phyloP scores from a whole-genome alignment of 2,113 vertebrate species.

The Lycaon pictus region DNA sequence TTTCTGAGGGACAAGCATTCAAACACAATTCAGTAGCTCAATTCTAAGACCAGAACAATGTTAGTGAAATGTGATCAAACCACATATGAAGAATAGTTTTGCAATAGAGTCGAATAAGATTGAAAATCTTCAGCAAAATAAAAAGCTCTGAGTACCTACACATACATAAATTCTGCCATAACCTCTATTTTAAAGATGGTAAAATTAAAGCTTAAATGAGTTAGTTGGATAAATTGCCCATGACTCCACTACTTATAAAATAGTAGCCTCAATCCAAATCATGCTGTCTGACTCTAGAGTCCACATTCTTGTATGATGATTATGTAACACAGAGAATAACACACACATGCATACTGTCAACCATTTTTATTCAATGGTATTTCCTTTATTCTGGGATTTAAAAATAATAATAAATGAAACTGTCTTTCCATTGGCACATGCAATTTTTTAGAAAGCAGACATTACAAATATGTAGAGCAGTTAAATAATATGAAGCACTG shows the following conservation, averaged over 20 bases:
- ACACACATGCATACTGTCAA: neutral
- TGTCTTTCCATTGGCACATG: constrained; percentile 25
- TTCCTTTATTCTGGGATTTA: constrained; percentile 49
- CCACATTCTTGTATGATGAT: neutral
- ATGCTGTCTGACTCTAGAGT: neutral
- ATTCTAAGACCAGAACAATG: neutral
- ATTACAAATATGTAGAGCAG: neutral
- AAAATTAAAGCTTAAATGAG: neutral
- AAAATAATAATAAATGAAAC: constrained; percentile 30
- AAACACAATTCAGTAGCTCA: constrained; percentile 40
- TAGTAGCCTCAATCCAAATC: neutral
- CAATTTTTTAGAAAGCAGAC: constrained; percentile 23
- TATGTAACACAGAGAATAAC: neutral
- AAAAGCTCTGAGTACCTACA: neutral
- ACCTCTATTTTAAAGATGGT: neutral
- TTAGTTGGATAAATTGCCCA: neutral
- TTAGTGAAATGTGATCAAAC: neutral
- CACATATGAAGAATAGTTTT: neutral
- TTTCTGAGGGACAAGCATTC: neutral
- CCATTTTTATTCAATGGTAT: neutral
- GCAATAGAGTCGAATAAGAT: neutral
- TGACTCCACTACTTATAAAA: neutral
- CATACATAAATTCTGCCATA: neutral
- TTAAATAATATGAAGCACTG: neutral
- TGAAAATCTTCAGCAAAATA: neutral